Evolutionary conservation across 2,113 vertebrate species (phyloP).

Genomic region (Siniperca chuatsi): DNA sequence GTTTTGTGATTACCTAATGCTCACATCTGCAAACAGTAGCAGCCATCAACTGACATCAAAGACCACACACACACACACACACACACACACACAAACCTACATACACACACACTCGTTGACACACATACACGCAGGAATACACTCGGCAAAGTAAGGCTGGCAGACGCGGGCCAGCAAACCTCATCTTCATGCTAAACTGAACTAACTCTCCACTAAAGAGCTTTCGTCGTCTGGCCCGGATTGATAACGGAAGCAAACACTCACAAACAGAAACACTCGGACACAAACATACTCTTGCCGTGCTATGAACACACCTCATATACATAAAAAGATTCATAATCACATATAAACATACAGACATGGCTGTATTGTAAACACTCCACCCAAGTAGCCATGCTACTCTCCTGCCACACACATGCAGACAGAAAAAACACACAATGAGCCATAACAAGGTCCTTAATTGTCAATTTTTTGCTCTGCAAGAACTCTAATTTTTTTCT

Average conservation of each 20-base stretch:
- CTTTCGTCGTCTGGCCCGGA: conserved; percentile 75
- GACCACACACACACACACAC: conserved; percentile 42
- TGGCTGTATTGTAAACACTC: conserved; percentile 49
- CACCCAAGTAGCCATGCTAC: conserved; percentile 24
- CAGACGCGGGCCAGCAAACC: conserved; percentile 46
- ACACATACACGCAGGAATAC: conserved; percentile 35
- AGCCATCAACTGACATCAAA: conserved; percentile 75
- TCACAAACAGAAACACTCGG: conserved; percentile 65
- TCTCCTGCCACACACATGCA: conserved; percentile 34
- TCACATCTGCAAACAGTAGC: conserved; percentile 70
- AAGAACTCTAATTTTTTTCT: conserved; percentile 20
- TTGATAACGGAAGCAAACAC: conserved; percentile 79
- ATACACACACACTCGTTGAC: conserved; percentile 39
- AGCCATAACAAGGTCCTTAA: not conserved
- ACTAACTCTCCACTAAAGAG: conserved; percentile 77
- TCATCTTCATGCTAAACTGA: conserved; percentile 81
- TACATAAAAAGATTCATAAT: conserved; percentile 68
- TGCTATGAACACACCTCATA: conserved; percentile 56
- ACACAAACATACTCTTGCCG: conserved; percentile 53
- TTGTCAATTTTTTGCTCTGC: conserved; percentile 18
- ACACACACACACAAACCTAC: conserved; percentile 11
- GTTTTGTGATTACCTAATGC: conserved; percentile 78
- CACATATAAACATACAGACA: conserved; percentile 54
- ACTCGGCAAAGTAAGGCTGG: conserved; percentile 36
- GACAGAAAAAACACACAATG: conserved; percentile 23